phyloP scores from a whole-genome alignment of 2,888 invertebrate species.

The Arrhopalites spinosus region DNA sequence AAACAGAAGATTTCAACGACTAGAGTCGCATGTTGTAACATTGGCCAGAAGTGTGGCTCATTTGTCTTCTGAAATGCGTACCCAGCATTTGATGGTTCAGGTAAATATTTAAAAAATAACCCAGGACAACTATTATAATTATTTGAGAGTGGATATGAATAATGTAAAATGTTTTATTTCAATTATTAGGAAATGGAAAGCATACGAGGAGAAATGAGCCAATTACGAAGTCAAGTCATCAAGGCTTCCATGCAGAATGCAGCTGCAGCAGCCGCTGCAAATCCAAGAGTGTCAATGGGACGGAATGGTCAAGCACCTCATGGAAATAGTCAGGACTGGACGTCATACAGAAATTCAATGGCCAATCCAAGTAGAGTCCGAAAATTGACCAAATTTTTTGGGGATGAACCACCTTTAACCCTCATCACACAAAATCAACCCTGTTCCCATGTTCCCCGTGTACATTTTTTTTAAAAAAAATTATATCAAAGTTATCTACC shows the following conservation, averaged over 20 bases:
- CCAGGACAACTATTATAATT: too few relatives aligned
- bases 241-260: slow-evolving; percentile 51
- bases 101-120: slow-evolving; percentile 57
- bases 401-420: slow-evolving; percentile 88
- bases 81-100: slow-evolving; percentile 83
- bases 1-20: slow-evolving; percentile 82
- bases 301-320: slow-evolving; percentile 48
- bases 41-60: slow-evolving; percentile 88
- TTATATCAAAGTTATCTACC: too few relatives aligned
- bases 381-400: slow-evolving; percentile 90
- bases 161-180: too few relatives aligned
- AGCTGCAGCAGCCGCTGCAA: slow-evolving; percentile 59
- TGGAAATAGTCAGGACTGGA: slow-evolving; percentile 51
- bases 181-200: slow-evolving; percentile 77
- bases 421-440: too few relatives aligned
- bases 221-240: slow-evolving; percentile 66
- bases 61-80: slow-evolving; percentile 87
- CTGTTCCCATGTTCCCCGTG: too few relatives aligned
- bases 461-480: too few relatives aligned
- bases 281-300: slow-evolving; percentile 41
- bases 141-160: too few relatives aligned
- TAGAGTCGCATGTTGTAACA: slow-evolving; percentile 90
- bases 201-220: slow-evolving; percentile 79
- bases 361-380: slow-evolving; percentile 86
- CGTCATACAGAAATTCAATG: slow-evolving; percentile 63